Percentiles rank a stretch among this genome's conserved stretches.
phyloP scores from a whole-genome alignment of 2,797 vertebrate genomes.

The Gadopsis marmoratus region DNA sequence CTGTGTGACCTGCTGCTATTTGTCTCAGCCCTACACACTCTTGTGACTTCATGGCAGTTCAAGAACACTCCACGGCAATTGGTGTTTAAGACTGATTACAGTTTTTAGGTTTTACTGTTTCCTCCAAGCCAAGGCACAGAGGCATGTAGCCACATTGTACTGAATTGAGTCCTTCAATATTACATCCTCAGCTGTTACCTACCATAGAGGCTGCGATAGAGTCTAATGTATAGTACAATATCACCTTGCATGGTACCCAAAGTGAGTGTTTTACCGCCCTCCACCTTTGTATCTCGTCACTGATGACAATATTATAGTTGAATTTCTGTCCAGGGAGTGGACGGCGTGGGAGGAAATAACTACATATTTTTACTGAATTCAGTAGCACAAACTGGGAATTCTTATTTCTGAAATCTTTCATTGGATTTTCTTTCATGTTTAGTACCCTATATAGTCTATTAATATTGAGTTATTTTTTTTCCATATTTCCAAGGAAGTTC shows the following conservation, averaged over 20 bases:
- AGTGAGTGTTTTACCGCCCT: slow-evolving; percentile 67
- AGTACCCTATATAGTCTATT: slow-evolving; percentile 44
- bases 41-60: slow-evolving; percentile 13
- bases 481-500: slow-evolving; percentile 46
- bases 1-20: slow-evolving; percentile 55
- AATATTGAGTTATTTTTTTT: slow-evolving; percentile 34
- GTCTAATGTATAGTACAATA: slow-evolving; percentile 64
- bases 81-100: slow-evolving; percentile 25
- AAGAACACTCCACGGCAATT: neutral
- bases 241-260: slow-evolving; percentile 74
- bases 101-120: slow-evolving; percentile 35
- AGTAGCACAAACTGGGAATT: slow-evolving; percentile 75
- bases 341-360: slow-evolving; percentile 13
- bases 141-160: slow-evolving; percentile 65
- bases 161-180: slow-evolving; percentile 42
- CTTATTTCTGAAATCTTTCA: slow-evolving; percentile 41
- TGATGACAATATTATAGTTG: slow-evolving; percentile 47
- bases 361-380: slow-evolving; percentile 55
- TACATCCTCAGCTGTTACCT: slow-evolving; percentile 19
- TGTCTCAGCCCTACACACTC: slow-evolving; percentile 38
- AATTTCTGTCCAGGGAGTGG: slow-evolving; percentile 23
- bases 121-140: slow-evolving; percentile 64
- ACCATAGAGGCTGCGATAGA: slow-evolving; percentile 22
- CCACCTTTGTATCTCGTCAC: slow-evolving; percentile 55
- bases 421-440: slow-evolving; percentile 40